phyloP scores from a whole-genome alignment of 2,113 vertebrate species.

The Tringa solitaria region DNA sequence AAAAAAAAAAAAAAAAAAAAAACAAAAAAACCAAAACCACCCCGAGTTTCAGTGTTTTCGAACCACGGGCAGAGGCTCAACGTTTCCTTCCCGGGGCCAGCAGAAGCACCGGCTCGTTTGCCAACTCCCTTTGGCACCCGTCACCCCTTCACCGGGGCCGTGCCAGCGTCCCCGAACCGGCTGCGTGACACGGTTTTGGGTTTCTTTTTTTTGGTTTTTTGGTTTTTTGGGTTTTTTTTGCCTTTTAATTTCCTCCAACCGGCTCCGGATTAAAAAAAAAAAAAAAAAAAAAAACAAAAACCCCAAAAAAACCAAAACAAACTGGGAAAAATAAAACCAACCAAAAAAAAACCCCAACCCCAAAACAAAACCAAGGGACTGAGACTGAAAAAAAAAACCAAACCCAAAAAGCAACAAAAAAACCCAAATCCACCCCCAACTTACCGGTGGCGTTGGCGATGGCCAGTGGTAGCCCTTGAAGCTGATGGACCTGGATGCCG shows the following conservation, averaged over 20 bases:
- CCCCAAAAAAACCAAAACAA: too few relatives aligned
- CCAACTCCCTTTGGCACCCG: not conserved
- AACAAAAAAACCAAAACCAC: not conserved
- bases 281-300: too few relatives aligned
- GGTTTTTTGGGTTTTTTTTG: too few relatives aligned
- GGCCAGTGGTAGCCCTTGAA: conserved; percentile 88
- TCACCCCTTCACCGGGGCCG: not conserved
- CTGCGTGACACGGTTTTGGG: accelerated
- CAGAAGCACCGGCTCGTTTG: accelerated
- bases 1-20: not conserved
- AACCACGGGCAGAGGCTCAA: accelerated
- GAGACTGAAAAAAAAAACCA: not conserved
- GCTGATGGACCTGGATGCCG: conserved; percentile 93
- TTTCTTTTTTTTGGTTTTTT: too few relatives aligned
- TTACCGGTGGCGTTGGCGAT: conserved; percentile 87
- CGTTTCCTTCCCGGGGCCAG: accelerated
- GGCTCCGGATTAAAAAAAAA: not conserved
- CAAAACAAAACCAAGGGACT: too few relatives aligned
- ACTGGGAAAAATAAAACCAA: too few relatives aligned
- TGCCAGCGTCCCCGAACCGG: not conserved
- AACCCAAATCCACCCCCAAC: not conserved
- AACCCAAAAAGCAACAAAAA: too few relatives aligned
- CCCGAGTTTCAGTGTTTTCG: accelerated
- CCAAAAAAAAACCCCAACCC: too few relatives aligned
- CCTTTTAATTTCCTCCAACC: not conserved